Conservation (phyloP, 2,888 invertebrate genomes). For the Chalcosyrphus nemorum region DNA sequence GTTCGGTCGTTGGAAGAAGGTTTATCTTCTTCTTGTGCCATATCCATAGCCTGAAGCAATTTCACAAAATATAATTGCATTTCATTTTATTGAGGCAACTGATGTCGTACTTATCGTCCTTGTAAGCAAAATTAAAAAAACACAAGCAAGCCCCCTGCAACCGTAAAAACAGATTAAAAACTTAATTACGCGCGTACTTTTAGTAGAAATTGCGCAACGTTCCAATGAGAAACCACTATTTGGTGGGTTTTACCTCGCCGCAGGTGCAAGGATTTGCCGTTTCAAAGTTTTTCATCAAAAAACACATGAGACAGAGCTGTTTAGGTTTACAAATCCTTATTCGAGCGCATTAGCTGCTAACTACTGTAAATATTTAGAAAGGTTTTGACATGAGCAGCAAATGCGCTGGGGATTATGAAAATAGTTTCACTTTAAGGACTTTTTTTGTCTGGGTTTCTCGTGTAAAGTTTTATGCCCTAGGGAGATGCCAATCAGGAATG, state of each 20-base stretch:
- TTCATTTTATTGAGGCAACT: slow-evolving; percentile 43
- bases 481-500: slow-evolving; percentile 34
- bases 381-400: background rate
- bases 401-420: background rate
- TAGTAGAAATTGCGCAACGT: background rate
- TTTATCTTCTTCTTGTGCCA: background rate
- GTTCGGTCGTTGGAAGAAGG: background rate
- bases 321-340: slow-evolving; percentile 2
- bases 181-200: slow-evolving; percentile 58
- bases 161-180: slow-evolving; percentile 44
- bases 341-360: background rate
- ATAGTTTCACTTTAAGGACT: background rate
- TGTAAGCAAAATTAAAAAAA: background rate
- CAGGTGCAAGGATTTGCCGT: slow-evolving; percentile 39
- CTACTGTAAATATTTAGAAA: background rate
- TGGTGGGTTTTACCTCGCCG: slow-evolving; percentile 28
- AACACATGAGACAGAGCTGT: slow-evolving; percentile 13
- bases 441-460: background rate
- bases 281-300: slow-evolving; percentile 5
- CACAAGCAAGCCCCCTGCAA: background rate
- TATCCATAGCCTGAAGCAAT: slow-evolving; percentile 36
- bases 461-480: background rate
- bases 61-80: slow-evolving; percentile 58
- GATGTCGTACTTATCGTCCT: background rate
- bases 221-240: slow-evolving; percentile 5